phyloP scores from a whole-genome alignment of 2,888 invertebrate genomes.

The Apodemia zela region DNA sequence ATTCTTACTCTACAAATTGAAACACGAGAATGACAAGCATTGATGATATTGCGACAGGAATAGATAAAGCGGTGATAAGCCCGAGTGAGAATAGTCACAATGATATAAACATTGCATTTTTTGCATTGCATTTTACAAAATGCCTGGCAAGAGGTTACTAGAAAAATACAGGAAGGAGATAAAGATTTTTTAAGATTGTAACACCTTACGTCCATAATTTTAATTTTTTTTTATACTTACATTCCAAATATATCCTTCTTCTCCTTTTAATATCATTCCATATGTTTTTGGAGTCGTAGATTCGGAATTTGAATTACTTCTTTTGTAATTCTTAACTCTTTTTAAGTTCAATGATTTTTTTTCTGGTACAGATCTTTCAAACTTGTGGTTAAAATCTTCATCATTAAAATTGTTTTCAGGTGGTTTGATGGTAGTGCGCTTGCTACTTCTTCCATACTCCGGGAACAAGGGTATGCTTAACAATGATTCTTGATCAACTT shows the following conservation, averaged over 20 bases:
- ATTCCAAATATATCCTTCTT: conserved; percentile 11
- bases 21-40: no score
- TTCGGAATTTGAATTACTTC: neutral
- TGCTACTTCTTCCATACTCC: neutral
- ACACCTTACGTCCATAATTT: no score
- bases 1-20: no score
- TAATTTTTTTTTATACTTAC: neutral
- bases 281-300: neutral
- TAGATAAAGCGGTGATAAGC: no score
- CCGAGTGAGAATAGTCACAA: no score
- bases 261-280: conserved; percentile 4
- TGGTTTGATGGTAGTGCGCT: neutral
- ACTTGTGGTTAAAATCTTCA: neutral
- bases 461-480: neutral
- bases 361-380: neutral
- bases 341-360: neutral
- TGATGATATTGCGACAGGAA: no score
- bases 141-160: no score
- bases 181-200: no score
- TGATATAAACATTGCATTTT: no score
- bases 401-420: neutral
- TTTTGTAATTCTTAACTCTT: neutral
- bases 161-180: no score
- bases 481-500: no score
- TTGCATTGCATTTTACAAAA: no score